These are phyloP conservation scores for Drosophila macrothrix DNA, from an alignment of 2,888 invertebrate genomes.

Conservation along the genomic window DNA sequence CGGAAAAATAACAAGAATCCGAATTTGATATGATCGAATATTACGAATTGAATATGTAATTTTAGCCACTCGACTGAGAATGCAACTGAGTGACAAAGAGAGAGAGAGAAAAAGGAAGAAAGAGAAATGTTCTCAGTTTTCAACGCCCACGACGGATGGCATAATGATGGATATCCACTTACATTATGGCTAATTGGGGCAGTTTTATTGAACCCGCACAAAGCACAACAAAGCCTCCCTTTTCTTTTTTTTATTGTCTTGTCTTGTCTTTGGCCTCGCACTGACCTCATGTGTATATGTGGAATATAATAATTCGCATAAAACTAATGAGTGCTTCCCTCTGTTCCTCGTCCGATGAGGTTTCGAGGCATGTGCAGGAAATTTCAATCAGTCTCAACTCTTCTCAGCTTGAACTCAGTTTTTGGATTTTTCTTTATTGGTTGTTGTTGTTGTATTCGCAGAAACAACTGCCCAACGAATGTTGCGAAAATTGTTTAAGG, in stretches of 20 bases:
- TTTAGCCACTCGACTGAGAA: slow-evolving; percentile 19
- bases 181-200: slow-evolving; percentile 67
- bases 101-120: neutral
- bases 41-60: slow-evolving; percentile 36
- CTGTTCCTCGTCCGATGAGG: neutral
- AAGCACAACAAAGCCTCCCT: neutral
- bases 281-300: slow-evolving; percentile 55
- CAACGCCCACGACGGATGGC: slow-evolving; percentile 40
- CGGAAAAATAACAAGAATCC: slow-evolving; percentile 9
- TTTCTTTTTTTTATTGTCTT: slow-evolving; percentile 1
- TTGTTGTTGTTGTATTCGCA: slow-evolving; percentile 32
- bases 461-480: slow-evolving; percentile 40
- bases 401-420: slow-evolving; percentile 30
- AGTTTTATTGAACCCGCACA: slow-evolving; percentile 41
- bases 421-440: neutral
- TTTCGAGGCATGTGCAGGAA: slow-evolving; percentile 50
- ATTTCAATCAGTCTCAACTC: slow-evolving; percentile 62
- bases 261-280: slow-evolving; percentile 28
- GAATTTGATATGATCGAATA: slow-evolving; percentile 37
- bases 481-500: slow-evolving; percentile 47
- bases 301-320: slow-evolving; percentile 51
- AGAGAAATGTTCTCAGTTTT: slow-evolving; percentile 41
- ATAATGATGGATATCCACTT: slow-evolving; percentile 50
- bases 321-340: slow-evolving; percentile 44
- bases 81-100: slow-evolving; percentile 1